A percentile compares a stretch with the other conserved stretches of the same genome.
Conservation (phyloP, 2,797 vertebrate genomes). For the Cossypha caffra region DNA sequence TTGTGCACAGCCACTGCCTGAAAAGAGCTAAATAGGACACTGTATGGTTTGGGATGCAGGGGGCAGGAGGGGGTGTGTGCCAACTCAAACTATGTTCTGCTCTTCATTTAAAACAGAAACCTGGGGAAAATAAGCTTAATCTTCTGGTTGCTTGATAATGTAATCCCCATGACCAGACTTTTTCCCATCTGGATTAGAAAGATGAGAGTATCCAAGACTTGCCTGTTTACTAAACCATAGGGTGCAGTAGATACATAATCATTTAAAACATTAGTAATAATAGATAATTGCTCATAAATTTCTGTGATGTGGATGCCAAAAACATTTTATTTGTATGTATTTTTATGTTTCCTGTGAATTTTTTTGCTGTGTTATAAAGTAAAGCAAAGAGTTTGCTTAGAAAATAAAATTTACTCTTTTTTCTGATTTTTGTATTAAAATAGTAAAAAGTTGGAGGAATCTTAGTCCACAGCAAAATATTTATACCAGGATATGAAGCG, state of each 20-base stretch:
- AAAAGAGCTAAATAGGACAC: not conserved
- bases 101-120: not conserved
- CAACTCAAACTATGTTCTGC: rapidly evolving
- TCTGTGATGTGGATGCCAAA: not conserved
- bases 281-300: not conserved
- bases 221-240: not conserved
- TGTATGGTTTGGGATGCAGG: not conserved
- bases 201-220: not conserved
- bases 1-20: not conserved
- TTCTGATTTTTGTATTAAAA: not conserved
- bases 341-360: not conserved
- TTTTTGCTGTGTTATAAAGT: not conserved
- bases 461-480: not conserved
- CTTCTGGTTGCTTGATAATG: not conserved
- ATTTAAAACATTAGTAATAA: not conserved
- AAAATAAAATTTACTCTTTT: not conserved
- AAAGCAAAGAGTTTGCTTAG: not conserved
- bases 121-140: not conserved
- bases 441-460: not conserved
- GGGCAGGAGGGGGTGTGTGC: rapidly evolving
- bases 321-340: not conserved
- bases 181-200: not conserved
- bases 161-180: not conserved
- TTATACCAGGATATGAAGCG: not conserved
- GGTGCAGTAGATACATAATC: not conserved